phyloP scores from a whole-genome alignment of 2,797 vertebrate genomes.

The Spinus olivaceus region DNA sequence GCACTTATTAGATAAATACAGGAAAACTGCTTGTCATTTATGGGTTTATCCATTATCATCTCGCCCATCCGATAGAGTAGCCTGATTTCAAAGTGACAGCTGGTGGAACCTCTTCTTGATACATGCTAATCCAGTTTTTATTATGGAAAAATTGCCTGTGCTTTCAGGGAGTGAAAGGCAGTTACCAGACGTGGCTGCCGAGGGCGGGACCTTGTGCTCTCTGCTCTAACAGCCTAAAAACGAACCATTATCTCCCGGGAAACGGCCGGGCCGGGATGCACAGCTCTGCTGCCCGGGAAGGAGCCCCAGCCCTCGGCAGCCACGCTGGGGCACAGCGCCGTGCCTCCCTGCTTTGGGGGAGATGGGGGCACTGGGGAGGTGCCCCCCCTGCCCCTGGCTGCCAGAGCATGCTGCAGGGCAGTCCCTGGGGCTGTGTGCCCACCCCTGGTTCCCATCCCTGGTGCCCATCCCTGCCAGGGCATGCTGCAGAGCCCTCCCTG shows the following conservation, averaged over 20 bases:
- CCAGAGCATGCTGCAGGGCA: too few species aligned
- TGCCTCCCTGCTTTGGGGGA: background rate
- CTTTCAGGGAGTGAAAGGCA: slow-evolving; percentile 86
- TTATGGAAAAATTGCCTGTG: slow-evolving; percentile 93
- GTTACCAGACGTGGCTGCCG: slow-evolving; percentile 79
- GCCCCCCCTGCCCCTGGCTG: background rate
- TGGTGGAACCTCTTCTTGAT: slow-evolving; percentile 92
- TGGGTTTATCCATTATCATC: slow-evolving; percentile 87
- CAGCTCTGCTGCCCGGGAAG: background rate
- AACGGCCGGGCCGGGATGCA: background rate
- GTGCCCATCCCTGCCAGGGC: too few species aligned
- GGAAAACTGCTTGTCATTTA: slow-evolving; percentile 81
- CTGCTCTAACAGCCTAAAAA: slow-evolving; percentile 73
- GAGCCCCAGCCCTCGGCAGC: background rate
- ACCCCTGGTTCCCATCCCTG: too few species aligned
- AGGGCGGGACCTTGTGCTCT: slow-evolving; percentile 76
- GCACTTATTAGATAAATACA: slow-evolving; percentile 77
- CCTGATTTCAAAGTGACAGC: slow-evolving; percentile 96
- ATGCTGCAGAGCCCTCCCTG: too few species aligned
- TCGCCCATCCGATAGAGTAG: slow-evolving; percentile 83
- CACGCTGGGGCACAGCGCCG: background rate
- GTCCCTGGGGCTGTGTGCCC: too few species aligned
- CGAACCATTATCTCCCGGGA: slow-evolving; percentile 75
- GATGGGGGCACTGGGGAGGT: fast-evolving
- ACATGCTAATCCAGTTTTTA: slow-evolving; percentile 99